Evolutionary conservation across 2,888 invertebrate genomes (phyloP), one percentile per base, ranked within the genome.

Genomic region (Tanypteryx hageni): DNA sequence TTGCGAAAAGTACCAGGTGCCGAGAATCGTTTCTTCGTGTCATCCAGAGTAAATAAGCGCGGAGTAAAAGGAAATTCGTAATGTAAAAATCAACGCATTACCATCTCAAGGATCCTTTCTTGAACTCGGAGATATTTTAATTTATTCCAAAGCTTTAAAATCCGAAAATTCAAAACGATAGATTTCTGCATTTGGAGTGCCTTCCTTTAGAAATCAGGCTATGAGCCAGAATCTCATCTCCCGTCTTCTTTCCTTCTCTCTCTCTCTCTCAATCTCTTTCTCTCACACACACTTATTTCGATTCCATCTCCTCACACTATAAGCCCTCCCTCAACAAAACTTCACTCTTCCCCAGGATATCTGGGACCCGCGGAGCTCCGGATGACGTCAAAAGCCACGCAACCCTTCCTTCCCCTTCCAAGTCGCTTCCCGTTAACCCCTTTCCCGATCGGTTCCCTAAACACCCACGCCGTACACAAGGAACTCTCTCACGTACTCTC

Each of bases 341-440:
- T 76, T 76, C 44, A 5, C 44, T 44, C 27, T 76, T 76, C 76
- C 76, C 76, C 76, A 76, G 76, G 76, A 76, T 76, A 76, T 76
- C 76, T 76, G 76, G 27, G 76, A 27, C 76, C 76, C 76, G 68
- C 68, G 68, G n/a, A 76, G 76, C 76, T 76, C 76, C 27, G 1
- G 76, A 76, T 76, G 76, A 76, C 76, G 76, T 76, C 76, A 76
- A 27, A 76, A 27, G 76, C 13, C 44, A 44, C 44, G 44, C 44
- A 44, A 44, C 44, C 44, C 44, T 44, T 44, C 44, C 44, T 22
- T 76, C 22, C 76, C 76, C 10, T 27, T 76, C 76, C 68, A 68
- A 68, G n/a, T 22, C 22, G 68, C 22, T n/a, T n/a, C 14, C 18
- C 16, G 68, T 68, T 68, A 68, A 68, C 68, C 68, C 68, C 68